A percentile compares a stretch with the other conserved stretches of the same genome.
Conservation (phyloP, 2,888 invertebrate species). For the Zootermopsis nevadensis region DNA sequence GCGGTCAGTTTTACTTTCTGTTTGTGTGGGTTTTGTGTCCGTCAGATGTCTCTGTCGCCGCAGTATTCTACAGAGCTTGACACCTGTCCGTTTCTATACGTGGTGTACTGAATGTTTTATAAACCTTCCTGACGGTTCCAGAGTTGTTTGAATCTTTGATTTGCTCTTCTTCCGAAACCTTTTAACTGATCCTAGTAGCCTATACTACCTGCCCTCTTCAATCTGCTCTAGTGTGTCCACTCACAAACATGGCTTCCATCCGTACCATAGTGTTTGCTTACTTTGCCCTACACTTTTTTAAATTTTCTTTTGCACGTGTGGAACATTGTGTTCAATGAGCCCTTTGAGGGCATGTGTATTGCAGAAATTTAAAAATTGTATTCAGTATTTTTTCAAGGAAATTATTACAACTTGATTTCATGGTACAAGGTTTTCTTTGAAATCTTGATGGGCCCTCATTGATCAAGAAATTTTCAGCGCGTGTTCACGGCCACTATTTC, state of each 20-base stretch:
- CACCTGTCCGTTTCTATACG: conserved; percentile 28
- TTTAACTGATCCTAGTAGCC: background rate
- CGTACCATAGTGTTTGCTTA: background rate
- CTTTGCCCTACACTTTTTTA: background rate
- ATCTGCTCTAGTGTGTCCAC: background rate
- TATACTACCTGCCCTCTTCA: background rate
- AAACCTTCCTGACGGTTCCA: conserved; percentile 25
- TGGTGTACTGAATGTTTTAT: conserved; percentile 34
- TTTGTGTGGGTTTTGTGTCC: background rate
- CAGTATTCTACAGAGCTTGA: conserved; percentile 7
- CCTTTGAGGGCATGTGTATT: too few relatives aligned
- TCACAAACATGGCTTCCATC: background rate
- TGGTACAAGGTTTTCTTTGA: too few relatives aligned
- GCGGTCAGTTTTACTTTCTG: conserved; percentile 10
- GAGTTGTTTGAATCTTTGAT: conserved; percentile 43
- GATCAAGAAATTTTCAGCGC: too few relatives aligned
- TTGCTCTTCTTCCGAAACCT: background rate
- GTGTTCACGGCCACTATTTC: too few relatives aligned
- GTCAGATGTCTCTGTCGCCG: background rate
- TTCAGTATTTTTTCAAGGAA: too few relatives aligned
- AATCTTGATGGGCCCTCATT: too few relatives aligned
- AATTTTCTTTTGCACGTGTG: background rate
- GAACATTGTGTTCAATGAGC: too few relatives aligned
- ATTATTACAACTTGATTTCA: too few relatives aligned
- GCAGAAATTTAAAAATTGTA: too few relatives aligned